Evolutionary conservation across 2,113 vertebrate genomes (phyloP), one percentile per base, ranked within the genome.

Genomic region (Acrocephalus kingi): DNA sequence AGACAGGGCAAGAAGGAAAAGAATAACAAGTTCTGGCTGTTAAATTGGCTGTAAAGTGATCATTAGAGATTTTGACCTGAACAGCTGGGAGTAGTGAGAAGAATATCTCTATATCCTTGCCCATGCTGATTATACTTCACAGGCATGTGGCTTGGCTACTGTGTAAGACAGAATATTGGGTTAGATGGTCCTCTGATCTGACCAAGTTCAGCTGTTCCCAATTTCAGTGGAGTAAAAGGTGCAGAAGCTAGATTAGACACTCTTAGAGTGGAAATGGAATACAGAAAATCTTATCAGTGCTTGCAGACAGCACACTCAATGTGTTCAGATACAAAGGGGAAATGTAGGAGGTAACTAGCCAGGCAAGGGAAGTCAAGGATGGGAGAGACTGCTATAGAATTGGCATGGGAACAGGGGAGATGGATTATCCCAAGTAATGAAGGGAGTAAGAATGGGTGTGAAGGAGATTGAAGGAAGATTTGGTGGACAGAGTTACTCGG

Each of bases 221-320:
- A 80, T 92, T 95, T 81, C 56, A 81, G 31, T 68, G 58, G 23
- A 68, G 52, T 51, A 79, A 90, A 94, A 95, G 80, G 89, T 94
- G 94, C 89, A 95, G 73, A 94, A 96, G 81, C 56, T 45, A 94
- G 94, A 97, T 95, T 94, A 96, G 69, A 78, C 41, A 64, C 13
- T 63, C 8, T 45, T 41, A 51, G 80, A 69, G 69, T 89, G 80
- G 69, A 95, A 94, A 87, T 78, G 80, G 89, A 84, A 84, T 84
- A 68, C 83, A 89, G 89, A 86, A 94, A 92, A 77, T 91, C 48
- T 94, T 92, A 94, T 94, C 89, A 1, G 52, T 55, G 49, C 73
- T 82, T 84, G 84, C 91, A 96, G 93, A 92, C 91, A 92, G 49
- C 61, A 52, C 39, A 37, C 35, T 95, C 80, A 69, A 21, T 68